Conservation (phyloP, 2,888 invertebrate species). For the Phalangium opilio region DNA sequence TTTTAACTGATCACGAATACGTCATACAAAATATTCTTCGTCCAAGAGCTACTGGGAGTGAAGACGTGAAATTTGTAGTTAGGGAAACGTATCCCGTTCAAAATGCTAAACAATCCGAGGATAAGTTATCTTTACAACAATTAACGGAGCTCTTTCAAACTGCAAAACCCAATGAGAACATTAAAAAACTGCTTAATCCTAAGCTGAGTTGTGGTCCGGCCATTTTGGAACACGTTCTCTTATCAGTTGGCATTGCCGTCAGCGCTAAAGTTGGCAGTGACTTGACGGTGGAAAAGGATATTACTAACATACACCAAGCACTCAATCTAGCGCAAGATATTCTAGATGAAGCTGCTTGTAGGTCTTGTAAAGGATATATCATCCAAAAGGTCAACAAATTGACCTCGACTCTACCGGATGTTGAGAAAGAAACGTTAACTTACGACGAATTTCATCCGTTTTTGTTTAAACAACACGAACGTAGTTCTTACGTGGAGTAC, state of each 20-base stretch:
- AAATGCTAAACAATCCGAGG: conserved; percentile 44
- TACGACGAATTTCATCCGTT: conserved; percentile 91
- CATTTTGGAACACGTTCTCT: conserved; percentile 76
- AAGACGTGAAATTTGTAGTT: conserved; percentile 59
- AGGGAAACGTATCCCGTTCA: conserved; percentile 77
- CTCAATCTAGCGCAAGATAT: conserved; percentile 51
- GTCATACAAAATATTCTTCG: conserved; percentile 82
- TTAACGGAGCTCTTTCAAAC: conserved; percentile 43
- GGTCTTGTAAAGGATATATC: conserved; percentile 59
- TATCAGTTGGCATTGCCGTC: conserved; percentile 48
- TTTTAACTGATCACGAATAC: conserved; percentile 78
- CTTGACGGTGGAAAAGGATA: conserved; percentile 40
- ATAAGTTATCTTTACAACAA: conserved; percentile 38
- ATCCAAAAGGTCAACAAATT: conserved; percentile 67
- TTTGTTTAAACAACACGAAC: conserved; percentile 55
- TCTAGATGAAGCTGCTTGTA: conserved; percentile 40
- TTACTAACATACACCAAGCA: conserved; percentile 32
- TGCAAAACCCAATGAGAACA: conserved; percentile 53
- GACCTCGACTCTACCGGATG: conserved; percentile 25
- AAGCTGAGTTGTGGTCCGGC: conserved; percentile 75
- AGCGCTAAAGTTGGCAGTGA: conserved; percentile 41
- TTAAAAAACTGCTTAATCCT: conserved; percentile 68
- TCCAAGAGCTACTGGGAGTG: conserved; percentile 76
- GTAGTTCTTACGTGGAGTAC: conserved; percentile 39
- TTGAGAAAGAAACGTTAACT: conserved; percentile 34